These are phyloP conservation scores for Microctenopoma steveboyesi DNA, from an alignment of 2,797 vertebrate genomes.

Conservation along the genomic window DNA sequence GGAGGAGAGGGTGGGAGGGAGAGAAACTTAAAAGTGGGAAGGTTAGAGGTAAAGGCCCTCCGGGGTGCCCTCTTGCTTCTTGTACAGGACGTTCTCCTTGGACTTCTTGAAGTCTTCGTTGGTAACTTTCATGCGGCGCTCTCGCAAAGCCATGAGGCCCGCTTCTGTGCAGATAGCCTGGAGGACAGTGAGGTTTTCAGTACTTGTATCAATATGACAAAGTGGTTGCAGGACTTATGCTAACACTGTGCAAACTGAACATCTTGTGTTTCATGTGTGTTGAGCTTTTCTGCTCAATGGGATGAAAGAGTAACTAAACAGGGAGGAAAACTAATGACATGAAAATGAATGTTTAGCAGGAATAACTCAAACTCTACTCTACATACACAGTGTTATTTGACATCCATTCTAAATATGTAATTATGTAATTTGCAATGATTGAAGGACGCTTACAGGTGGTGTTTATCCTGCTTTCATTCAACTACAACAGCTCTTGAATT, in stretches of 20 bases:
- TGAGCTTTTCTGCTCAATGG: no score
- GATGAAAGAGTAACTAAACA: background rate
- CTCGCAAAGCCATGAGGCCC: conserved; percentile 95
- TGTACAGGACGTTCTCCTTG: conserved; percentile 98
- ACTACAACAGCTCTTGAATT: no score
- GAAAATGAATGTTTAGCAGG: background rate
- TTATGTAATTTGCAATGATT: no score
- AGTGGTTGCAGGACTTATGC: no score
- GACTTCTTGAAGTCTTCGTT: conserved; percentile 99
- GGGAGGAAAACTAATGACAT: background rate
- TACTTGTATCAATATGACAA: background rate
- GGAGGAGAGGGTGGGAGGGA: background rate
- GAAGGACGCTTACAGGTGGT: background rate
- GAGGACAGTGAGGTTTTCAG: conserved; percentile 30
- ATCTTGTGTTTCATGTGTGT: no score
- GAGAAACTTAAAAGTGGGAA: conserved; percentile 21
- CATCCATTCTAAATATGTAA: no score
- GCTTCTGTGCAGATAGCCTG: conserved; percentile 99
- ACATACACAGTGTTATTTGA: no score
- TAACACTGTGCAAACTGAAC: no score
- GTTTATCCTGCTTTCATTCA: background rate
- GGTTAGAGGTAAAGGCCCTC: conserved; percentile 95
- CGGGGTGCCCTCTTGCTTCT: conserved; percentile 98
- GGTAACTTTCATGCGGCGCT: conserved; percentile 98
- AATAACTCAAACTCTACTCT: background rate